Percentiles rank a stretch among this genome's conserved stretches.
Conservation (phyloP, 2,113 vertebrate genomes). For the Pterocles burchelli region DNA sequence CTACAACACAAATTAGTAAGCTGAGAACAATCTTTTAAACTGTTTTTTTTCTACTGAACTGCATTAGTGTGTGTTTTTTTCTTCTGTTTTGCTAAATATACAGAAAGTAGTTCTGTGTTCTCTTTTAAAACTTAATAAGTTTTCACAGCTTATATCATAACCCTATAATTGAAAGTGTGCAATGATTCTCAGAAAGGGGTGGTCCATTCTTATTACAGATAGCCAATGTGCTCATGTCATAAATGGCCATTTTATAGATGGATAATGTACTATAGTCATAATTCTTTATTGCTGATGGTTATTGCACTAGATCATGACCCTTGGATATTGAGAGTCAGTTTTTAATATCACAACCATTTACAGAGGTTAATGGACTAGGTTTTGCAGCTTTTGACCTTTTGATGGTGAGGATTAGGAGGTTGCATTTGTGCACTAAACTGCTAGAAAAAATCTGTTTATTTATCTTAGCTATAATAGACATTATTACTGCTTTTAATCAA, state of each 20-base stretch:
- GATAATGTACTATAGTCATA: conserved; percentile 81
- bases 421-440: conserved; percentile 72
- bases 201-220: conserved; percentile 61
- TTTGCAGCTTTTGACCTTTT: conserved; percentile 81
- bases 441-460: conserved; percentile 78
- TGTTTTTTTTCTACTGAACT: background rate
- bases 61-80: background rate
- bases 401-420: conserved; percentile 72
- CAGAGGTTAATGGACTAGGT: conserved; percentile 83
- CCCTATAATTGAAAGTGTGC: conserved; percentile 52
- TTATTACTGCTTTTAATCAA: conserved; percentile 35
- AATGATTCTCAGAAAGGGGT: conserved; percentile 66
- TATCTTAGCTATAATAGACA: conserved; percentile 48
- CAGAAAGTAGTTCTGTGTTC: conserved; percentile 5
- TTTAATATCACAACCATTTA: conserved; percentile 85
- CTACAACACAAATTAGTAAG: background rate
- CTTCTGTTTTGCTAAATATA: conserved; percentile 15
- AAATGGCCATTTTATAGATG: conserved; percentile 82
- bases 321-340: conserved; percentile 82
- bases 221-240: conserved; percentile 67
- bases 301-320: conserved; percentile 82
- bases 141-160: conserved; percentile 61
- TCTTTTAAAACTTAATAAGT: conserved; percentile 50
- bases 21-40: background rate
- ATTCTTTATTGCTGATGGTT: conserved; percentile 83